Evolutionary conservation across 2,888 invertebrate species (phyloP).

Genomic region (Nephrotoma guestfalica): DNA sequence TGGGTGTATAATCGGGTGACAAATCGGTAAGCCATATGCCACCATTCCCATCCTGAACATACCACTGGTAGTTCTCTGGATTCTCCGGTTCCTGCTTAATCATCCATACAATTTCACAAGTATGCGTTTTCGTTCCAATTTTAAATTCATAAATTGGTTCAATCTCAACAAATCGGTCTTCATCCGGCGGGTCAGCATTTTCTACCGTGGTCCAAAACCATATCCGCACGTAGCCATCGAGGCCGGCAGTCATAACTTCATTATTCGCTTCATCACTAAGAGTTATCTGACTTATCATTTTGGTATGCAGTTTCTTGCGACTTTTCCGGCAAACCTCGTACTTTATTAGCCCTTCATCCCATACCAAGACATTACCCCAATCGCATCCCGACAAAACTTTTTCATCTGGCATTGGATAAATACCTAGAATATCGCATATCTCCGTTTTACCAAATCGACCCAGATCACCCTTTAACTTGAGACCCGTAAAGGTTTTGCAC

Average conservation of each 20-base stretch:
- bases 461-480: slow-evolving; percentile 76
- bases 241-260: slow-evolving; percentile 36
- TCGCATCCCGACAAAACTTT: slow-evolving; percentile 76
- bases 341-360: slow-evolving; percentile 82
- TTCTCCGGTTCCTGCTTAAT: slow-evolving; percentile 28
- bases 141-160: slow-evolving; percentile 77
- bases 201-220: slow-evolving; percentile 93
- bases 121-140: slow-evolving; percentile 29
- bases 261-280: slow-evolving; percentile 18
- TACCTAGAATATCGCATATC: slow-evolving; percentile 74
- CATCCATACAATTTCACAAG: slow-evolving; percentile 24
- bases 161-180: slow-evolving; percentile 62
- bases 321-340: slow-evolving; percentile 61
- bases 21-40: slow-evolving; percentile 64
- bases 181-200: slow-evolving; percentile 68
- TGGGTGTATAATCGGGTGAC: slow-evolving; percentile 35
- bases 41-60: slow-evolving; percentile 79
- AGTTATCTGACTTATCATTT: slow-evolving; percentile 40
- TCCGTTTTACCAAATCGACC: slow-evolving; percentile 88
- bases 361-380: slow-evolving; percentile 84
- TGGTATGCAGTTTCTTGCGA: slow-evolving; percentile 58
- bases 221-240: slow-evolving; percentile 63
- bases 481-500: slow-evolving; percentile 77
- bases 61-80: slow-evolving; percentile 40
- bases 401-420: slow-evolving; percentile 76